These are phyloP conservation scores for Argynnis bischoffii DNA, from an alignment of 2,888 invertebrate genomes.

Conservation along the genomic window DNA sequence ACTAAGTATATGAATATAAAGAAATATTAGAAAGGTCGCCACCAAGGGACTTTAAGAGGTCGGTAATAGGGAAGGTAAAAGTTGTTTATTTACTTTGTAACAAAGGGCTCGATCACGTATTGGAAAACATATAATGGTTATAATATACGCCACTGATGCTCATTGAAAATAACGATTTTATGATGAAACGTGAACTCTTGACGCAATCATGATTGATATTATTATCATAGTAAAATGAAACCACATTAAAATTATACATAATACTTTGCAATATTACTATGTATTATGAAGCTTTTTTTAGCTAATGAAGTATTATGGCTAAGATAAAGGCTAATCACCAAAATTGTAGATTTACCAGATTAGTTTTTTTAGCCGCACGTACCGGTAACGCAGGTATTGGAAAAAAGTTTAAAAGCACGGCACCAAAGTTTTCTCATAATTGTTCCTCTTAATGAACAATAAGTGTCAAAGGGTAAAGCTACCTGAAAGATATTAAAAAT, in stretches of 20 bases:
- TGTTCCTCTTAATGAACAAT: too few relatives aligned
- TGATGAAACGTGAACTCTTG: slow-evolving; percentile 7
- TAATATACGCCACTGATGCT: slow-evolving; percentile 4
- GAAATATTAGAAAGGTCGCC: slow-evolving; percentile 9
- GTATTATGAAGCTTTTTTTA: background rate
- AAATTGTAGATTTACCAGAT: too few relatives aligned
- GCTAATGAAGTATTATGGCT: too few relatives aligned
- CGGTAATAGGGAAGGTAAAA: background rate
- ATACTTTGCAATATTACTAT: background rate
- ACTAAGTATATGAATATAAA: background rate
- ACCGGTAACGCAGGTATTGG: too few relatives aligned
- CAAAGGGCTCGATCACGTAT: slow-evolving; percentile 4
- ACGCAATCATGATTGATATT: slow-evolving; percentile 13
- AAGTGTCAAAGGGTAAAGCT: too few relatives aligned
- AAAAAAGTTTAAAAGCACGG: too few relatives aligned
- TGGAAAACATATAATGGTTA: background rate
- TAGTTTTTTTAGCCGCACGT: too few relatives aligned
- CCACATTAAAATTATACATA: slow-evolving; percentile 11
- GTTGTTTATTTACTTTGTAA: slow-evolving; percentile 17
- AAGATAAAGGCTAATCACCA: too few relatives aligned
- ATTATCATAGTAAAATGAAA: slow-evolving; percentile 15
- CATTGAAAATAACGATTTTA: slow-evolving; percentile 1
- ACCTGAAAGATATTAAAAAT: too few relatives aligned
- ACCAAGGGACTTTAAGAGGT: slow-evolving; percentile 4
- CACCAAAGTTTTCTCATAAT: too few relatives aligned